Base-by-base conservation (phyloP, 2,113 vertebrate genomes). In the Syngnathoides biaculeatus region DNA sequence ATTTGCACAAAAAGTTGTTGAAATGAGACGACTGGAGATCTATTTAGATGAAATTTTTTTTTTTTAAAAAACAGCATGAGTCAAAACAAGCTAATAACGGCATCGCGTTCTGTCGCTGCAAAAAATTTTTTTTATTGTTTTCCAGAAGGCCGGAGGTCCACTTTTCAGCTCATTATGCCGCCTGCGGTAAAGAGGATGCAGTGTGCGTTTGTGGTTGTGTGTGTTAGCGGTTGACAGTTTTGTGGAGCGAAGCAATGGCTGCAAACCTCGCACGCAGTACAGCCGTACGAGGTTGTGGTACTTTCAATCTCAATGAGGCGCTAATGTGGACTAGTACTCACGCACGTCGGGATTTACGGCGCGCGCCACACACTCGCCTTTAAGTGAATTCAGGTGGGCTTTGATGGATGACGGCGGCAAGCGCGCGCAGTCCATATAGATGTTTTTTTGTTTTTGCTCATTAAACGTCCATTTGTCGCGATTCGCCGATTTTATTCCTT, bases 281-380 rank as follows among this genome's bases (percentile, higher is more conserved):
- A 77, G 58, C 67, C 86, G 75, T 82, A 72, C 66, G 75, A 84
- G 80, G 79, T 82, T 80, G 66, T 73, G 64, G 77, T 81, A 83
- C 85, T 86, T 86, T 24, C 83, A 53, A 68, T 74, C 72, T 78
- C 68, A 79, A 77, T 71, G 69, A 74, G 73, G 78, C 72, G 67
- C 66, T 71, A 73, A 71, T 79, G 58, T 69, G 75, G 69, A 81
- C 70, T 83, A 69, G 72, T 78, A 77, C 79, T 73, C 68, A 50
- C 48, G 45, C 10, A n/a, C 30, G 8, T 53, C 35, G 40, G 40
- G 47, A 27, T 69, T 53, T 64, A 69, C 24, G 67, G 65, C 48
- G 70, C 78, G 80, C 73, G 64, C 60, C 45, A 57, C 26, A 74
- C 66, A 60, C 40, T 72, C 71, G 20, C 53, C 39, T 56, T 64